A percentile compares a stretch with the other conserved stretches of the same genome.
Conservation (phyloP, 1,140 invertebrate genomes). For the Zophobas morio region DNA sequence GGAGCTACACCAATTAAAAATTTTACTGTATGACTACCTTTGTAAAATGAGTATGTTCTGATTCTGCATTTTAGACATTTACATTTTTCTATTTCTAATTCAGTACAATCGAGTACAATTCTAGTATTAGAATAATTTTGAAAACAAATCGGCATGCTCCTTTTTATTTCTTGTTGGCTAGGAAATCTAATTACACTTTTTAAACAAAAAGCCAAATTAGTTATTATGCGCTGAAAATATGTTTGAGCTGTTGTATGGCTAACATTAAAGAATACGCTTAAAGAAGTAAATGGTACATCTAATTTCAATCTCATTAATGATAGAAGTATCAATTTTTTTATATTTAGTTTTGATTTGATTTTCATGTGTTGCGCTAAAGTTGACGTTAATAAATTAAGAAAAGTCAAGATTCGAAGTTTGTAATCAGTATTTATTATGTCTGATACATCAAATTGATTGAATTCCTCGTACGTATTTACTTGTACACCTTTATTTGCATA, state of each 20-base stretch:
- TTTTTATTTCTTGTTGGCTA: neutral
- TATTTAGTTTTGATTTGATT: too few species aligned
- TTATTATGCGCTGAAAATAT: neutral
- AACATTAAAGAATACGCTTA: neutral
- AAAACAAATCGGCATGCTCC: neutral
- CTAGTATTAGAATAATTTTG: neutral
- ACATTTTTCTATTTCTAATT: neutral
- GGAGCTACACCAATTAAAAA: too few species aligned
- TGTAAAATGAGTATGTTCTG: too few species aligned
- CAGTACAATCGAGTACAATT: neutral
- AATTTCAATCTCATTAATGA: neutral
- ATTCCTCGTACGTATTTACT: neutral
- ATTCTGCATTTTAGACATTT: too few species aligned
- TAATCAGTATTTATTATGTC: neutral
- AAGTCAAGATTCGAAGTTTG: neutral
- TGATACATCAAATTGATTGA: neutral
- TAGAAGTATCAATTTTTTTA: too few species aligned
- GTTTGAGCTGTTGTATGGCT: neutral
- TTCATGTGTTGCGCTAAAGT: neutral
- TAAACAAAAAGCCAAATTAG: neutral
- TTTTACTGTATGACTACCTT: too few species aligned
- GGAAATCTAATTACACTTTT: neutral
- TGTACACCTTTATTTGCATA: neutral
- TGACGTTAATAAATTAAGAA: neutral
- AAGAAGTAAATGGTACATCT: neutral